Evolutionary conservation across 1,140 invertebrate species (phyloP).

Genomic region (Drosophila tropicalis): DNA sequence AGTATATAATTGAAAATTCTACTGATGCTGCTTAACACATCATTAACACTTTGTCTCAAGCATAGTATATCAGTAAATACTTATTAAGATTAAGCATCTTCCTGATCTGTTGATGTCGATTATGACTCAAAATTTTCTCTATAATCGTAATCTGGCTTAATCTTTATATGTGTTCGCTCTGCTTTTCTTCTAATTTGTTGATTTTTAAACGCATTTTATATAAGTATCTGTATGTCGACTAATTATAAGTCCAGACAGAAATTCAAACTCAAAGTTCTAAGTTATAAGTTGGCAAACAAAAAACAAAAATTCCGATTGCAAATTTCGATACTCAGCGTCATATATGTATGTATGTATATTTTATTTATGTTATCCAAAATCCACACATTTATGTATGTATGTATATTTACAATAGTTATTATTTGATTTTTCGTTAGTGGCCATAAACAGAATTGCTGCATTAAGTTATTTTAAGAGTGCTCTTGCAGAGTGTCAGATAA

Average conservation of each 20-base stretch:
- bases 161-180: constrained; percentile 27
- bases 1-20: constrained; percentile 1
- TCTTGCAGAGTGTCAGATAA: background rate
- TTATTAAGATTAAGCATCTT: too few relatives aligned
- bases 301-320: constrained; percentile 32
- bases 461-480: constrained; percentile 22
- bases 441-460: constrained; percentile 41
- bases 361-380: background rate
- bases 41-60: too few relatives aligned
- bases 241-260: too few relatives aligned
- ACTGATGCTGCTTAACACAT: background rate
- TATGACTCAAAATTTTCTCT: too few relatives aligned
- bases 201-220: constrained; percentile 33
- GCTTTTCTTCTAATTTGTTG: background rate
- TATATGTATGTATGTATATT: too few relatives aligned
- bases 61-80: too few relatives aligned
- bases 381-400: constrained; percentile 18
- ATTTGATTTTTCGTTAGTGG: constrained; percentile 47
- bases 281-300: too few relatives aligned
- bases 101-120: too few relatives aligned
- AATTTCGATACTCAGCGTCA: background rate
- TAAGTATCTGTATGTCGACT: background rate
- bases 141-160: constrained; percentile 12
- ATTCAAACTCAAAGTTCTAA: too few relatives aligned
- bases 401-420: constrained; percentile 25